phyloP scores from a whole-genome alignment of 1,140 invertebrate genomes.

The Drosophila orena region DNA sequence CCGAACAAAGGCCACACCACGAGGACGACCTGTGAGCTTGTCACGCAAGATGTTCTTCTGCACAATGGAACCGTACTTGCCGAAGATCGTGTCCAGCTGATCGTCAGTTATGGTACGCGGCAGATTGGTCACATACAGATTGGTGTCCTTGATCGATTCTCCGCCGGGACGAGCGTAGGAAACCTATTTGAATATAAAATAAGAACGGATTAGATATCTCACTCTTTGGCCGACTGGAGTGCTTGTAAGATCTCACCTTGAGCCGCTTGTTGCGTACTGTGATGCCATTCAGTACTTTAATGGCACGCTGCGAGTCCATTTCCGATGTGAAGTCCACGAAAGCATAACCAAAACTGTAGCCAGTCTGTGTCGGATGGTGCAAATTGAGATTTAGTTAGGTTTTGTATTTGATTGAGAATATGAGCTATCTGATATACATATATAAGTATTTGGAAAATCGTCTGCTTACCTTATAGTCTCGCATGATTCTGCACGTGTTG shows the following conservation, averaged over 20 bases:
- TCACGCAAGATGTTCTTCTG: slow-evolving; percentile 95
- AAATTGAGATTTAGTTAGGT: neutral
- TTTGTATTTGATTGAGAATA: neutral
- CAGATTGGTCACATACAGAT: slow-evolving; percentile 96
- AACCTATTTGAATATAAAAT: slow-evolving; percentile 86
- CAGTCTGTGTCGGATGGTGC: slow-evolving; percentile 89
- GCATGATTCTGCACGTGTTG: slow-evolving; percentile 96
- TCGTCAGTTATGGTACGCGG: slow-evolving; percentile 93
- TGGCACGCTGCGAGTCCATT: slow-evolving; percentile 94
- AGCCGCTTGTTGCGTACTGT: slow-evolving; percentile 94
- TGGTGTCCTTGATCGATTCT: slow-evolving; percentile 97
- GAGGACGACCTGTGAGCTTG: slow-evolving; percentile 93
- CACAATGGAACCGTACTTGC: slow-evolving; percentile 94
- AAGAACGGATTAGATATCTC: neutral
- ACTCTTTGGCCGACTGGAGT: neutral
- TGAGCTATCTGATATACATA: neutral
- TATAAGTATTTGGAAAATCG: too few species aligned
- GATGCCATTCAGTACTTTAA: slow-evolving; percentile 94
- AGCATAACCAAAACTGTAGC: slow-evolving; percentile 98
- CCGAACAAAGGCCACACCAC: slow-evolving; percentile 97
- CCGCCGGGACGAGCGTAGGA: slow-evolving; percentile 96
- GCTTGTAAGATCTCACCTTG: slow-evolving; percentile 86
- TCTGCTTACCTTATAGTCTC: slow-evolving; percentile 93
- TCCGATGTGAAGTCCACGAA: slow-evolving; percentile 96
- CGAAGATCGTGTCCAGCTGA: slow-evolving; percentile 93